phyloP scores from a whole-genome alignment of 53 echinoderm and acorn worm species.

The Zoroaster sp. region DNA sequence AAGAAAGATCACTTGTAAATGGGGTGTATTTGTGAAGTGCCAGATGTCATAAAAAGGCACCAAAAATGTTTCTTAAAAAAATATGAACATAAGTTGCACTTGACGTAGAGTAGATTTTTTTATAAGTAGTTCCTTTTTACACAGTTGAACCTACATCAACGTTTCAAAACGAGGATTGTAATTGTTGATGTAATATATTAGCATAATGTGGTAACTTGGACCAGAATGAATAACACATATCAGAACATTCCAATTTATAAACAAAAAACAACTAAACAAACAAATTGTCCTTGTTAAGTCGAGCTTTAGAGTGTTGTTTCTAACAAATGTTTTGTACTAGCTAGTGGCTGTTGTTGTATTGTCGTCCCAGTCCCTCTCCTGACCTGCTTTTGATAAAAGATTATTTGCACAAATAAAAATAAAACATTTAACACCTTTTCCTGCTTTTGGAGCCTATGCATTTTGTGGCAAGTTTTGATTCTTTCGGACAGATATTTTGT shows the following conservation, averaged over 20 bases:
- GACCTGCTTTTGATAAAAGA: background rate
- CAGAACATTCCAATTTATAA: slow-evolving; percentile 2
- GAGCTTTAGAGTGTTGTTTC: background rate
- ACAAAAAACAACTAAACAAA: background rate
- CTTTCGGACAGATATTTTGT: slow-evolving; percentile 19
- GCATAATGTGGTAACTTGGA: background rate
- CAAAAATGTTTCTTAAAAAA: background rate
- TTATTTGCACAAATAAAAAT: background rate
- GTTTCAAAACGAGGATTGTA: background rate
- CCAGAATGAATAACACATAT: background rate
- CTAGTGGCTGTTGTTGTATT: background rate
- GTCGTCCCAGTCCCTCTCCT: no score
- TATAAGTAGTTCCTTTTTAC: background rate
- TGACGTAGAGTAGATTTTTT: background rate
- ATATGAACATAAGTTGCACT: background rate
- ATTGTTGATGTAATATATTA: background rate
- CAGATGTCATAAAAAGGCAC: background rate
- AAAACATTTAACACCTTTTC: background rate
- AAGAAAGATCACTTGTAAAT: background rate
- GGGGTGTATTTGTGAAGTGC: background rate
- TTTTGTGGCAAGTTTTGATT: background rate
- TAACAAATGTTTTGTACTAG: background rate
- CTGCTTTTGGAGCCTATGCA: background rate
- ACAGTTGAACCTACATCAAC: background rate
- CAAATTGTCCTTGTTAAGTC: background rate